Evolutionary conservation across 2,113 vertebrate species (phyloP), one percentile per base, ranked within the genome.

Genomic region (Carassius auratus): DNA sequence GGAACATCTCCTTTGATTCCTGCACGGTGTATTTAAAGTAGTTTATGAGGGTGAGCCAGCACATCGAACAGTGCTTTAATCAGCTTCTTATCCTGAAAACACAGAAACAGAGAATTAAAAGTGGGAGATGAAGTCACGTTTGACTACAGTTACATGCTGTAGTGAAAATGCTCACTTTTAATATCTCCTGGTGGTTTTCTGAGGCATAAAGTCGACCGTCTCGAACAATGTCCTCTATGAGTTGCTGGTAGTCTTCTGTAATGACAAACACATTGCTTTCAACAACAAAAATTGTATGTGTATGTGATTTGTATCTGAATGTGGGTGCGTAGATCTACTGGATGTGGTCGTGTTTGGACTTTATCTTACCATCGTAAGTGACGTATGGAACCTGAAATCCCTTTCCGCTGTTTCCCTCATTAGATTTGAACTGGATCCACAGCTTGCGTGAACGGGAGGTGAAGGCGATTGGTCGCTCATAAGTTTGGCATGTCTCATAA

Each of bases 181-280:
- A 95, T 91, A 99, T 99, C 92, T 99, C 98, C 92, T 99, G 98
- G 90, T 99, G 98, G 91, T 99, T 99, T 94, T 99, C 98, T 85
- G 98, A 99, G 6, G 98, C 98, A 14, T 99, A 99, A 81, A 99
- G 95, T 92, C 98, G 94, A 73, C 98, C 98, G 81, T 99, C 98
- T 87, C 98, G 95, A 84, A 99, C 98, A 68, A 99, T 99, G 87
- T 99, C 98, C 94, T 99, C 98, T 88, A 99, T 99, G 36, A 99
- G 92, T 81, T 99, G 97, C 88, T 99, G 97, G 92, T 99, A 99
- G 91, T 99, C 98, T 92, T 99, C 98, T 52, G 45, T 48, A 48
- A 48, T 48, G 45, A 48, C 45, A 48, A 48, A 12, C 45, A 48
- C 45, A 48, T 48, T 48, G 45, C 45, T 48, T 48, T 48, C 45